Percentiles rank a stretch among this genome's conserved stretches.
phyloP scores from a whole-genome alignment of 2,888 invertebrate genomes.

The Drepana falcataria region DNA sequence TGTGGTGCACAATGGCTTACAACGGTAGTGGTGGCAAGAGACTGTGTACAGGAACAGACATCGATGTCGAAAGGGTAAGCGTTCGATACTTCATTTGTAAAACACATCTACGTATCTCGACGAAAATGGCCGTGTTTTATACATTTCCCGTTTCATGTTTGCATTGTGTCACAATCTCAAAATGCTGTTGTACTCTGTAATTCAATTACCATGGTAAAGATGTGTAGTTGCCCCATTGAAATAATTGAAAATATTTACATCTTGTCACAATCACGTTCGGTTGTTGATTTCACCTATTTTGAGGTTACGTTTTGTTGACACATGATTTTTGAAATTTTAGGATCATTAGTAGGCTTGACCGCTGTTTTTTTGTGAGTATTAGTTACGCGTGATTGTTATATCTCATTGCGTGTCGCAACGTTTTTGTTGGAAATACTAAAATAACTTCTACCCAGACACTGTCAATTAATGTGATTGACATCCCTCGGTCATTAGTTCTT shows the following conservation, averaged over 20 bases:
- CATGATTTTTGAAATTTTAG: conserved; percentile 30
- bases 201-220: conserved; percentile 24
- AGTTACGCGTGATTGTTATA: conserved; percentile 9
- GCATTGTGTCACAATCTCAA: conserved; percentile 28
- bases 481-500: conserved; percentile 62
- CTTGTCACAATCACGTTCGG: conserved; percentile 57
- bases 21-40: conserved; percentile 82
- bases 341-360: background rate
- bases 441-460: conserved; percentile 43
- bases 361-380: background rate
- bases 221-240: conserved; percentile 22
- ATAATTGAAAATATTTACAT: conserved; percentile 25
- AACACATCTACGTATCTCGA: conserved; percentile 43
- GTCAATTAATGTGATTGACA: conserved; percentile 77
- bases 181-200: conserved; percentile 19
- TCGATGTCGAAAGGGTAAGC: conserved; percentile 75
- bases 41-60: conserved; percentile 72
- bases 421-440: conserved; percentile 22
- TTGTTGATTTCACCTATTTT: conserved; percentile 66
- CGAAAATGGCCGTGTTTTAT: conserved; percentile 76
- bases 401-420: conserved; percentile 12
- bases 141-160: conserved; percentile 57
- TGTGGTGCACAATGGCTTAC: conserved; percentile 84
- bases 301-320: conserved; percentile 72
- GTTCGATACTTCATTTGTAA: conserved; percentile 35